A percentile compares a stretch with the other conserved stretches of the same genome.
Conservation (phyloP, 2,888 invertebrate species). For the Rhabditoides inermis region DNA sequence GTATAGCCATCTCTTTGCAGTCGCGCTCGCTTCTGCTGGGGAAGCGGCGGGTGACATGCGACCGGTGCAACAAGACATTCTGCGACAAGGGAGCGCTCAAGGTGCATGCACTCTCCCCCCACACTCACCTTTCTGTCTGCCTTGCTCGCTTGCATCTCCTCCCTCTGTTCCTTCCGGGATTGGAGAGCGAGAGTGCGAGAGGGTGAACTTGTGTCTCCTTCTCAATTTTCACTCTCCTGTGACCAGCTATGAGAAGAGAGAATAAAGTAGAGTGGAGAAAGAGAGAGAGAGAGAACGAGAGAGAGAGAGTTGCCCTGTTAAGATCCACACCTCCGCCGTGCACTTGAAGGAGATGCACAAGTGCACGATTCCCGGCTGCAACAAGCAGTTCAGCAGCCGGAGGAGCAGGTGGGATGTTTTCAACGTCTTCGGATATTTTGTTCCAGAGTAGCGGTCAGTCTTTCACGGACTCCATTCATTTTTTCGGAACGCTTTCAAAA, state of each 20-base stretch:
- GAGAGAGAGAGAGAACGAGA: not conserved
- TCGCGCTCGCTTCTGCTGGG: too few relatives aligned
- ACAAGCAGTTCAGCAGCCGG: slow-evolving; percentile 43
- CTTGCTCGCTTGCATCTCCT: not conserved
- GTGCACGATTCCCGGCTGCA: slow-evolving; percentile 69
- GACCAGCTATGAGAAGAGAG: too few relatives aligned
- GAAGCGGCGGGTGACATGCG: slow-evolving; percentile 61
- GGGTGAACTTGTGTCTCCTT: too few relatives aligned
- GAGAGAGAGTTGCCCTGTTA: slow-evolving; percentile 72
- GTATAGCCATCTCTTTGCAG: too few relatives aligned
- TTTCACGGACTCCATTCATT: too few relatives aligned
- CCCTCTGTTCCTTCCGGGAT: not conserved
- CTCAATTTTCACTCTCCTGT: too few relatives aligned
- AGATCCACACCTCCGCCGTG: slow-evolving; percentile 97
- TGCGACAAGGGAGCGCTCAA: slow-evolving; percentile 73
- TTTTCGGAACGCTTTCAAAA: too few relatives aligned
- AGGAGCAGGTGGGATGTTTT: slow-evolving; percentile 32
- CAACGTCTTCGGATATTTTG: too few relatives aligned
- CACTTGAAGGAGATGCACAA: slow-evolving; percentile 98
- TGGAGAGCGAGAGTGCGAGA: too few relatives aligned
- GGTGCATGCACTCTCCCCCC: not conserved
- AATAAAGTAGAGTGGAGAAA: too few relatives aligned
- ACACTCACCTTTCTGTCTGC: not conserved
- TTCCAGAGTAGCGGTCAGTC: too few relatives aligned
- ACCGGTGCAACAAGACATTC: slow-evolving; percentile 94